Conservation (phyloP, 2,113 vertebrate genomes). For the Petromus typicus region DNA sequence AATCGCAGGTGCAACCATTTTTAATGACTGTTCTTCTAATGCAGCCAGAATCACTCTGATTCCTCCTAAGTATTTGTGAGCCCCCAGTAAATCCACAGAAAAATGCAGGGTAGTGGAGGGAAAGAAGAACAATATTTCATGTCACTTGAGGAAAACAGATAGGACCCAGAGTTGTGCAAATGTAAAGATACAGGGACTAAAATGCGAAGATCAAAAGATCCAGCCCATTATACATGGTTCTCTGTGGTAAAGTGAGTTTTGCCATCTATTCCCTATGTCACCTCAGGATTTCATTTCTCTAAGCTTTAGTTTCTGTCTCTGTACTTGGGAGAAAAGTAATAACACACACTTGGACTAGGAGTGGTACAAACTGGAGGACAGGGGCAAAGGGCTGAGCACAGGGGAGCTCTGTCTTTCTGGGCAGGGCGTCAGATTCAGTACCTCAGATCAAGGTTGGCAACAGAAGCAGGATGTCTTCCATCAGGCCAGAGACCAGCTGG, state of each 20-base stretch:
- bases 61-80: neutral
- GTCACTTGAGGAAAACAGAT: neutral
- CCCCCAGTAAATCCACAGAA: neutral
- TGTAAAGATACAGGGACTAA: neutral
- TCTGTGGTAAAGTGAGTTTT: conserved; percentile 4
- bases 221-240: neutral
- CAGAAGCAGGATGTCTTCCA: neutral
- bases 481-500: neutral
- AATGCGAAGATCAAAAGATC: neutral
- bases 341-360: neutral
- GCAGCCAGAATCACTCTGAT: neutral
- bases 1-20: conserved; percentile 3
- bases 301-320: neutral
- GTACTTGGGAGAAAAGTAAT: neutral
- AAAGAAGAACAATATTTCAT: neutral
- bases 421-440: neutral
- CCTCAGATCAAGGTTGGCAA: neutral
- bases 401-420: neutral
- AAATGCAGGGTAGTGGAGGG: neutral
- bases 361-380: neutral
- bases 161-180: neutral
- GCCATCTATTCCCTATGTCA: neutral
- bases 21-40: neutral
- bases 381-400: neutral
- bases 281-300: conserved; percentile 1